A percentile compares a stretch with the other conserved stretches of the same genome.
Conservation (phyloP, 2,888 invertebrate species). For the Aromia moschata region DNA sequence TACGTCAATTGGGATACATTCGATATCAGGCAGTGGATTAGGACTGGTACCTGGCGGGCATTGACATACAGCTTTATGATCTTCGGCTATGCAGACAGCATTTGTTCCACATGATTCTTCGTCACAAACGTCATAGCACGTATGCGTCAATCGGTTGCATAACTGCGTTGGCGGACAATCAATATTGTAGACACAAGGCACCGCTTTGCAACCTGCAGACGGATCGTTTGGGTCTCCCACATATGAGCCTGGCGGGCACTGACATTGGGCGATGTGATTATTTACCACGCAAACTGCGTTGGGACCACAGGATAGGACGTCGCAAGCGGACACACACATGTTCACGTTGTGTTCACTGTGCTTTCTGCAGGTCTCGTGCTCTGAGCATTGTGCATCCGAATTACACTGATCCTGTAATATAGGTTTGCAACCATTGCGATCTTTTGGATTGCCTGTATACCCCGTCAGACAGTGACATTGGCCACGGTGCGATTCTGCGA, state of each 20-base stretch:
- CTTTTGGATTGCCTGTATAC: conserved; percentile 89
- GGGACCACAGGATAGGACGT: conserved; percentile 81
- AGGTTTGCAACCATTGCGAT: conserved; percentile 84
- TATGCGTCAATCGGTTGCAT: conserved; percentile 84
- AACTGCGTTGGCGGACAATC: conserved; percentile 83
- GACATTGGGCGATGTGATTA: conserved; percentile 89
- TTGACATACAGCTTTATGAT: conserved; percentile 83
- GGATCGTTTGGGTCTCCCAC: conserved; percentile 86
- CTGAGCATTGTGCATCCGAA: conserved; percentile 83
- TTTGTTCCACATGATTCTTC: conserved; percentile 86
- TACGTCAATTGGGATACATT: conserved; percentile 75
- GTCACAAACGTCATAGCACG: conserved; percentile 82
- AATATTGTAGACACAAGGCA: conserved; percentile 86
- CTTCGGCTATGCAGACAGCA: conserved; percentile 87
- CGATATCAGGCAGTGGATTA: conserved; percentile 85
- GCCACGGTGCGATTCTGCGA: conserved; percentile 76
- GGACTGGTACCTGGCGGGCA: conserved; percentile 86
- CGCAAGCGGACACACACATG: conserved; percentile 82
- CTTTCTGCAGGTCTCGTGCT: conserved; percentile 80
- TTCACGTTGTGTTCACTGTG: conserved; percentile 67
- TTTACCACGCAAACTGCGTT: conserved; percentile 88
- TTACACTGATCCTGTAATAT: conserved; percentile 78
- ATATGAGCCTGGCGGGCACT: conserved; percentile 87
- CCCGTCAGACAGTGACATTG: conserved; percentile 86
- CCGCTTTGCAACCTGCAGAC: conserved; percentile 77